Conservation (phyloP, 37 sponge, comb jelly and placozoan species). For the Lycopodina hypogea region DNA sequence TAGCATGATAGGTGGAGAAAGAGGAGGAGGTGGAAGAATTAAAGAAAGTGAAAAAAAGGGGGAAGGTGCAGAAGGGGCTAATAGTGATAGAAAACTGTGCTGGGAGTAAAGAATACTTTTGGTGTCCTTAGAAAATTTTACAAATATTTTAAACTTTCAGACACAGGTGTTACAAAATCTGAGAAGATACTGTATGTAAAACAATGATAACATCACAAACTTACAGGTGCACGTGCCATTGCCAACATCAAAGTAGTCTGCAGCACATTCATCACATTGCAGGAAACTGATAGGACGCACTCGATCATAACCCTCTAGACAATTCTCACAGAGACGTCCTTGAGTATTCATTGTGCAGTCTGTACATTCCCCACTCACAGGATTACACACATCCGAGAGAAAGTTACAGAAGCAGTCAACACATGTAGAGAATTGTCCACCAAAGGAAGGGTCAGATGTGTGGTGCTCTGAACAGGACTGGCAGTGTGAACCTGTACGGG, state of each 20-base stretch:
- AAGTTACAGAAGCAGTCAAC: slow-evolving; percentile 72
- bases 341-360: slow-evolving; percentile 65
- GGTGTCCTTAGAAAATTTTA: too few species aligned
- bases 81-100: too few species aligned
- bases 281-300: background rate
- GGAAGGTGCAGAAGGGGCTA: too few species aligned
- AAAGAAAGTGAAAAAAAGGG: too few species aligned
- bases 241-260: slow-evolving; percentile 27
- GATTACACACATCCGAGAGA: slow-evolving; percentile 66
- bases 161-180: too few species aligned
- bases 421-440: slow-evolving; percentile 76
- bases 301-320: slow-evolving; percentile 59
- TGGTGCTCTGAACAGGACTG: slow-evolving; percentile 52
- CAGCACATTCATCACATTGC: slow-evolving; percentile 26
- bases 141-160: background rate
- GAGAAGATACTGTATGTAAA: too few species aligned
- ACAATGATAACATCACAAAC: too few species aligned
- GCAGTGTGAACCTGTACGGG: slow-evolving; percentile 49
- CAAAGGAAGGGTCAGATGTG: slow-evolving; percentile 55
- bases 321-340: slow-evolving; percentile 60
- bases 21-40: too few species aligned
- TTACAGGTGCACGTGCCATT: slow-evolving; percentile 40
- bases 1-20: too few species aligned
- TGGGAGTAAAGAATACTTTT: too few species aligned
- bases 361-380: slow-evolving; percentile 53